A percentile compares a stretch with the other conserved stretches of the same genome.
These are phyloP conservation scores for Centropyge bicolor DNA, from an alignment of 2,797 vertebrate genomes.

Conservation along the genomic window DNA sequence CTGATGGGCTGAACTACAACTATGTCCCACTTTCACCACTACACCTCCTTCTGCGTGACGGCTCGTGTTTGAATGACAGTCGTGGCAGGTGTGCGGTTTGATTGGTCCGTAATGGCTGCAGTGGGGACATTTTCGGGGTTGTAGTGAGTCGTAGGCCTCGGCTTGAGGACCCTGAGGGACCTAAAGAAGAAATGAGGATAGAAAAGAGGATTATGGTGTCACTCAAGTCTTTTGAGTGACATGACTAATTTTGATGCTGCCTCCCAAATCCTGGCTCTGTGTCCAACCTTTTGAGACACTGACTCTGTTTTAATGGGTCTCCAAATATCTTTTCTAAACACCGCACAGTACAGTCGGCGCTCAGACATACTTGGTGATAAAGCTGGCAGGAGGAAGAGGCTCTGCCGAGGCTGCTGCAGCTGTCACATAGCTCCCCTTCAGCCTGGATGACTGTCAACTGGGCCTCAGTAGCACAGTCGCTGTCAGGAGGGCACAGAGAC, in stretches of 20 bases:
- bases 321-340: constrained; percentile 25
- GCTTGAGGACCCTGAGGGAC: constrained; percentile 64
- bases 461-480: constrained; percentile 66
- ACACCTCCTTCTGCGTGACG: constrained; percentile 62
- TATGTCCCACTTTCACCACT: constrained; percentile 68
- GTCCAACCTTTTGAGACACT: constrained; percentile 6
- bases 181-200: constrained; percentile 26
- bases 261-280: constrained; percentile 33
- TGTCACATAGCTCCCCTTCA: constrained; percentile 79
- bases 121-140: constrained; percentile 70
- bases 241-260: constrained; percentile 15
- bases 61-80: constrained; percentile 59
- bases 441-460: constrained; percentile 73
- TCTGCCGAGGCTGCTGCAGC: constrained; percentile 81
- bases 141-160: constrained; percentile 66
- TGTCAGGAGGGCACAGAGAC: constrained; percentile 85
- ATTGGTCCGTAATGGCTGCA: constrained; percentile 70
- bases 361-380: constrained; percentile 80
- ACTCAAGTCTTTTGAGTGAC: constrained; percentile 1
- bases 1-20: constrained; percentile 80
- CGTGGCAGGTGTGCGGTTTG: constrained; percentile 63
- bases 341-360: constrained; percentile 12
- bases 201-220: not conserved
- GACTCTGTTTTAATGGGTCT: constrained; percentile 25
- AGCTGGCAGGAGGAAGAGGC: constrained; percentile 83